Evolutionary conservation across 2,113 vertebrate genomes (phyloP), one percentile per base, ranked within the genome.

Genomic region (Anoplopoma fimbria): DNA sequence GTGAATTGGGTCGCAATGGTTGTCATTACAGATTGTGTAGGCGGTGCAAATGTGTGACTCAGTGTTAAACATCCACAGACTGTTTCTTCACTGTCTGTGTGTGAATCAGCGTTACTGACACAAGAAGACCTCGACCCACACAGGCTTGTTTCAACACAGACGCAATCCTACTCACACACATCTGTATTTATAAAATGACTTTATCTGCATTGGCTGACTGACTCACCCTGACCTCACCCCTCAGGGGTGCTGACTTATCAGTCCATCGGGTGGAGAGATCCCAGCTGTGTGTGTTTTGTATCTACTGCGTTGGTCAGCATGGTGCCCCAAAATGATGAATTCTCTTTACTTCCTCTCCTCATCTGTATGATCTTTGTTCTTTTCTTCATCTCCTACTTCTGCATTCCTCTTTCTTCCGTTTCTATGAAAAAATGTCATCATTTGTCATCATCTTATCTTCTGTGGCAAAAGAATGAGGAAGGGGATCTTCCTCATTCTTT

Each of bases 171-270:
- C 53, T 13, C 53, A 57, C 33, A 47, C 55, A 42, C 65, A 38
- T 64, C 53, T 81, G 77, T 25, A 29, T 74, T 81, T 71, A 34
- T 33, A 31, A 70, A 45, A 63, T 27, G 42, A 73, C 38, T 81
- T 72, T 53, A 82, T 89, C 69, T 45, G 57, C 25, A 62, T 19
- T 45, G 38, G 21, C 60, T 29, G 36, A 8, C 69, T 90, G 89
- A 93, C 75, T 90, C 78, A 89, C 62, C 8, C 45, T 90, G 88
- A 92, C 83, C 84, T 89, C 85, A 88, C n/a, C 61, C 64, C 29
- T 10, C 67, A 9, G 29, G 58, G 85, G 40, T 10, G 72, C 80
- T 86, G 85, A 87, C 80, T 79, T 79, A 62, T 83, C 85, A 67
- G 69, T 49, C 40, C 13, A 23, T 12, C 17, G 53, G 38, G n/a